A percentile compares a stretch with the other conserved stretches of the same genome.
These are phyloP conservation scores for Drosophila jambulina DNA, from an alignment of 1,140 invertebrate species.

Conservation along the genomic window DNA sequence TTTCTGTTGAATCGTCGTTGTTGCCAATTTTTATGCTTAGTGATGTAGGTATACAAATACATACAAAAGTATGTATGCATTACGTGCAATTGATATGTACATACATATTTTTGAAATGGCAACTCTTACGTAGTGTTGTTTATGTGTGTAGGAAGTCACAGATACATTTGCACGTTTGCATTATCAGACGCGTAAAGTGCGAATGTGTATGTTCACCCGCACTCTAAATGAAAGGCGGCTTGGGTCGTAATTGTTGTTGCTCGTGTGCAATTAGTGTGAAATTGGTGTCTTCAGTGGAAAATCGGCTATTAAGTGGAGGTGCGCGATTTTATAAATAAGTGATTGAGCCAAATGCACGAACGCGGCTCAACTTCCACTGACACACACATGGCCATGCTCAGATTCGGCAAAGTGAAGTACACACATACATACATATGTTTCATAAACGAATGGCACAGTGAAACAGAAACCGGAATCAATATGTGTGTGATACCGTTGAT, in stretches of 20 bases:
- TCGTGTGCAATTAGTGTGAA: conserved; percentile 53
- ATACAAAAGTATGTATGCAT: conserved; percentile 27
- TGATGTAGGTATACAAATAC: conserved; percentile 27
- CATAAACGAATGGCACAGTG: conserved; percentile 55
- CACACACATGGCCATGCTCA: conserved; percentile 8
- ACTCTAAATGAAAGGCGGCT: conserved; percentile 25
- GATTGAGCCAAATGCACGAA: conserved; percentile 14
- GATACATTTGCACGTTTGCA: conserved; percentile 9
- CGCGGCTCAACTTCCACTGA: conserved; percentile 9
- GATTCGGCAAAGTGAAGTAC: conserved; percentile 17
- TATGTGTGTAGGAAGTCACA: conserved; percentile 36
- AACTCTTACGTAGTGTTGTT: conserved; percentile 46
- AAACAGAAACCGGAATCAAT: conserved; percentile 59
- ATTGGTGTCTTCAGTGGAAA: conserved; percentile 36
- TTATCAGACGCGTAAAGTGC: conserved; percentile 19
- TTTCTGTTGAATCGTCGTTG: conserved; percentile 8
- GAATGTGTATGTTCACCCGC: conserved; percentile 12
- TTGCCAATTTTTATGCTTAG: conserved; percentile 26
- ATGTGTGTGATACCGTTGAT: conserved; percentile 40
- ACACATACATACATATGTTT: conserved; percentile 9
- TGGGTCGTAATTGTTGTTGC: conserved; percentile 45
- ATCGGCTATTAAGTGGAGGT: conserved; percentile 58
- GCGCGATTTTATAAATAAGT: conserved; percentile 58
- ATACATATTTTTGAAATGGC: conserved; percentile 36
- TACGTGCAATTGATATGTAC: conserved; percentile 22